Conservation (phyloP, 2,888 invertebrate species). For the Nebria brevicollis region DNA sequence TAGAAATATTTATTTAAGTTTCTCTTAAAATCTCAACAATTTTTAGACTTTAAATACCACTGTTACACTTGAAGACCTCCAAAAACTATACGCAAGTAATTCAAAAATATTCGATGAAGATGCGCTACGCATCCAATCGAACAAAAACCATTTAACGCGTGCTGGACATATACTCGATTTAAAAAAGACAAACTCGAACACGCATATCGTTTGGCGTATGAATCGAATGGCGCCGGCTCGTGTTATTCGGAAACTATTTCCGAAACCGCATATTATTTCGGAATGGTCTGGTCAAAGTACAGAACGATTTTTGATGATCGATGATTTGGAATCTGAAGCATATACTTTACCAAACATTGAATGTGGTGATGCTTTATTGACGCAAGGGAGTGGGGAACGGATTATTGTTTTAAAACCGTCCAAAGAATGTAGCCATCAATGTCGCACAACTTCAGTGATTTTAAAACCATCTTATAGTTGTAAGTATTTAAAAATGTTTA, state of each 20-base stretch:
- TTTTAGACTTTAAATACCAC: conserved; percentile 69
- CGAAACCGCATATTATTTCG: conserved; percentile 73
- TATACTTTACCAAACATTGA: conserved; percentile 83
- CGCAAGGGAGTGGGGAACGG: conserved; percentile 78
- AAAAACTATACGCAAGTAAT: conserved; percentile 69
- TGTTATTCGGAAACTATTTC: conserved; percentile 76
- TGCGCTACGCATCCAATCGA: conserved; percentile 68
- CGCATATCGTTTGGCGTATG: conserved; percentile 72
- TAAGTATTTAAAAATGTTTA: conserved; percentile 65
- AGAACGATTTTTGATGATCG: conserved; percentile 80
- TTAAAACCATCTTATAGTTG: conserved; percentile 79
- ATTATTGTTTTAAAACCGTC: conserved; percentile 80
- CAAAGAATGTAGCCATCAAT: conserved; percentile 77
- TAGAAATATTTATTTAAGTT: not conserved
- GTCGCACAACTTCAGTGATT: conserved; percentile 76
- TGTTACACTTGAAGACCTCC: conserved; percentile 67
- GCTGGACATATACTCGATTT: conserved; percentile 54
- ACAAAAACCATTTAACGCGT: conserved; percentile 53
- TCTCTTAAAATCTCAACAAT: not conserved
- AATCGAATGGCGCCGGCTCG: conserved; percentile 81
- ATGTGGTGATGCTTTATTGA: conserved; percentile 81
- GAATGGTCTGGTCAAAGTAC: conserved; percentile 77
- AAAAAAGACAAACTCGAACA: conserved; percentile 50
- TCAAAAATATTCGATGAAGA: conserved; percentile 71
- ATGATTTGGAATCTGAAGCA: conserved; percentile 73